Percentiles rank a stretch among this genome's conserved stretches.
Evolutionary conservation across 2,113 vertebrate species (phyloP).

Genomic region (Thryonomys swinderianus): DNA sequence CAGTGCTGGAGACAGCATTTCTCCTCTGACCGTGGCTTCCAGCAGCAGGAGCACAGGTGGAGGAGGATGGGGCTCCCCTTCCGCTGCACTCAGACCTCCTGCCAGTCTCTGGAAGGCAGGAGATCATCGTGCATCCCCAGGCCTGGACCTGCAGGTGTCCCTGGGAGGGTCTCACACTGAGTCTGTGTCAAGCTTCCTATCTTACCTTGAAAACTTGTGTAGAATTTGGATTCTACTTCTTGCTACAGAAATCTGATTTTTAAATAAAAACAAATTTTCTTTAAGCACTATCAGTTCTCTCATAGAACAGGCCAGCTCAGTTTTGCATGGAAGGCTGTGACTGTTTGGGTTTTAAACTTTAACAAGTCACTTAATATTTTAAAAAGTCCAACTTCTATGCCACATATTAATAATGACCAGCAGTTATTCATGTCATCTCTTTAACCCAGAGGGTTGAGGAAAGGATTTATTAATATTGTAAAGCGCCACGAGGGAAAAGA

Average conservation of each 20-base stretch:
- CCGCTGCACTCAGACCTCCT: accelerated
- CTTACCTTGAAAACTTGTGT: neutral
- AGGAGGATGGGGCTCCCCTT: too few species aligned
- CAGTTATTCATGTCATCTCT: neutral
- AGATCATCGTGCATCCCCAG: accelerated
- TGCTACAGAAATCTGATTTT: neutral
- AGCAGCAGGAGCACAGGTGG: accelerated
- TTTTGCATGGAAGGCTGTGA: neutral
- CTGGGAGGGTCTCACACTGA: accelerated
- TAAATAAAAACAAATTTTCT: neutral
- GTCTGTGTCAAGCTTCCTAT: neutral
- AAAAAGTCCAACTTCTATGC: neutral
- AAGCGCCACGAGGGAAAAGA: neutral
- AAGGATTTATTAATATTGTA: neutral
- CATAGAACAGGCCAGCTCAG: neutral
- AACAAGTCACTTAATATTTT: neutral
- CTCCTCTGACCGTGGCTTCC: neutral
- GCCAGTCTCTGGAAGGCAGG: accelerated
- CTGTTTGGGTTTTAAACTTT: neutral
- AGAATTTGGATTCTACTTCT: neutral
- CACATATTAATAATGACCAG: neutral
- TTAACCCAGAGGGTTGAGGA: neutral
- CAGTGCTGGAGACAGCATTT: too few species aligned
- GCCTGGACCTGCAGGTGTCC: neutral
- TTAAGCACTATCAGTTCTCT: neutral